Evolutionary conservation across 2,888 invertebrate species (phyloP), one percentile per base, ranked within the genome.

Genomic region (Lymantria dispar): DNA sequence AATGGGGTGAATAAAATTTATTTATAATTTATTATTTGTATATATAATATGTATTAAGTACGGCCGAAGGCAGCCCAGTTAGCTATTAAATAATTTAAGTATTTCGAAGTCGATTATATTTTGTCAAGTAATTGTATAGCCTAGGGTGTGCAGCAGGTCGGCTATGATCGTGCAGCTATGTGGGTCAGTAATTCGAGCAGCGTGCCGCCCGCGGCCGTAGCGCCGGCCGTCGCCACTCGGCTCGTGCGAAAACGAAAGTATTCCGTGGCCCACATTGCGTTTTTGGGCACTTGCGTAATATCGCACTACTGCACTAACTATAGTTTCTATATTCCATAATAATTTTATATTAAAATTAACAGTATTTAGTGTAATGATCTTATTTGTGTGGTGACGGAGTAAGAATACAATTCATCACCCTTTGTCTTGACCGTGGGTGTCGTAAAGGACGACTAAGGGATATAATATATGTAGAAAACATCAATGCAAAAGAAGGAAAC

Each of bases 241-340:
- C 56, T 63, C 64, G 68, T 68, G 76, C 80, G 80, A 84, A 85
- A 85, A 78, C 77, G 89, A 85, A 84, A 85, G 86, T 84, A 73
- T 76, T 74, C 70, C 77, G 71, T 78, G 78, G 74, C 84, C 80
- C 76, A 83, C 78, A 73, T 84, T 47, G 56, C 70, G 70, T 64
- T 79, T 81, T 84, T 76, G 76, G 79, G 62, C 60, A 49, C 55
- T 86, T 83, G 72, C 65, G 77, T 73, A 79, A 83, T 50, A 48
- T 52, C 70, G 71, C 71, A 72, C 54, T 64, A 60, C 60, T 68
- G 71, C 71, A 72, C 45, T 46, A 14, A 10, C 44, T 30, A 41
- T 47, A 45, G 39, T 41, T 43, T 38, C 30, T 30, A 29, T 15
- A 38, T 37, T 15, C 15, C 30, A 38, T 39, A 31, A 14, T n/a